Evolutionary conservation across 2,888 invertebrate species (phyloP).

Genomic region (Achlya flavicornis): DNA sequence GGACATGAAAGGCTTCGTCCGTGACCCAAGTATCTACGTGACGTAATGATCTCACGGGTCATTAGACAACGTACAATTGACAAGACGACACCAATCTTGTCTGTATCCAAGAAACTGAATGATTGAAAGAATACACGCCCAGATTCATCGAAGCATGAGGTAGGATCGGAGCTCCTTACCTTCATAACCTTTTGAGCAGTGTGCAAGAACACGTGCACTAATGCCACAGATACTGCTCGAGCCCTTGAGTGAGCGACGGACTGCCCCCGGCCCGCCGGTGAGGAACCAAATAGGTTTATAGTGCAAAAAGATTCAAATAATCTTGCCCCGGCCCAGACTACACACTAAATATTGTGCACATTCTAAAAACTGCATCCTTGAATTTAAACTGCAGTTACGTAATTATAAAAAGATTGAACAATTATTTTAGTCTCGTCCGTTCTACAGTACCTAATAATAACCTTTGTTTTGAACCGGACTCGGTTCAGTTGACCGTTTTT

Average conservation of each 20-base stretch:
- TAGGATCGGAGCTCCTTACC: too few relatives aligned
- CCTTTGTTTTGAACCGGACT: slow-evolving; percentile 9
- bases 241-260: too few relatives aligned
- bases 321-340: too few relatives aligned
- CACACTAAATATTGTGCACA: not conserved
- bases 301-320: too few relatives aligned
- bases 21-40: not conserved
- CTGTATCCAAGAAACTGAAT: too few relatives aligned
- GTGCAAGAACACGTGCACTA: too few relatives aligned
- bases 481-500: not conserved
- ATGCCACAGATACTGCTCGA: too few relatives aligned
- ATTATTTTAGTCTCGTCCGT: slow-evolving; percentile 12
- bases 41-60: not conserved
- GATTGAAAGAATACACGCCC: too few relatives aligned
- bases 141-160: too few relatives aligned
- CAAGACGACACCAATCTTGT: not conserved
- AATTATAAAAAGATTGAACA: slow-evolving; percentile 24
- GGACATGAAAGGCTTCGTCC: not conserved
- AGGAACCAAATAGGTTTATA: too few relatives aligned
- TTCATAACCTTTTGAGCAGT: too few relatives aligned
- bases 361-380: slow-evolving; percentile 3
- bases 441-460: slow-evolving; percentile 13
- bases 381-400: slow-evolving; percentile 11
- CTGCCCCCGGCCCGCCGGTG: too few relatives aligned
- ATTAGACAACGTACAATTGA: not conserved